Conservation (phyloP, 2,797 vertebrate genomes). For the Gallinago nigripennis region DNA sequence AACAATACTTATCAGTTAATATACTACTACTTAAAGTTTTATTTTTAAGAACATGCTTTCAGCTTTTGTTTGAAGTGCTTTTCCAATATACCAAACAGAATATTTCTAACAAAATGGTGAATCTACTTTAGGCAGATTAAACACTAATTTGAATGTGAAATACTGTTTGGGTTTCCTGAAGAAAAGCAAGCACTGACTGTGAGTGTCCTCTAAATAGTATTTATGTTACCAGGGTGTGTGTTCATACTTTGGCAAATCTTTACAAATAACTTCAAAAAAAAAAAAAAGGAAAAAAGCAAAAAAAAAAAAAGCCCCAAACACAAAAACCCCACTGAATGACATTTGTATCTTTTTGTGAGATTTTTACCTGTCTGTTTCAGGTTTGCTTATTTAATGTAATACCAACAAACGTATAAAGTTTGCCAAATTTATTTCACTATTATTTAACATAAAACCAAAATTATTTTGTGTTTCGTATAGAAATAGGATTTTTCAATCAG, state of each 20-base stretch:
- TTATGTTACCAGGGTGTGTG: conserved; percentile 24
- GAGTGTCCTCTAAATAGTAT: conserved; percentile 31
- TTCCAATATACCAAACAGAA: background rate
- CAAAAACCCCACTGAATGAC: background rate
- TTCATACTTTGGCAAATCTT: background rate
- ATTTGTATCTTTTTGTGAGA: background rate
- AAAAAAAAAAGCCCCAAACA: too few species aligned
- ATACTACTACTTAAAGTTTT: conserved; percentile 11
- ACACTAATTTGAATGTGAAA: conserved; percentile 54
- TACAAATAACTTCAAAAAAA: background rate
- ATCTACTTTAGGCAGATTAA: background rate
- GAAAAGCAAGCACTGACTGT: conserved; percentile 32
- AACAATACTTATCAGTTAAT: conserved; percentile 26
- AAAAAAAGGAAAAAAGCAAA: too few species aligned
- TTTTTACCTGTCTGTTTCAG: background rate
- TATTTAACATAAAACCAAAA: background rate
- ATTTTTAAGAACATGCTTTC: conserved; percentile 57
- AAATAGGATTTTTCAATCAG: background rate
- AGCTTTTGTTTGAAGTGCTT: conserved; percentile 45
- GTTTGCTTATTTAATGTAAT: background rate
- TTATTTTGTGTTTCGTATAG: background rate
- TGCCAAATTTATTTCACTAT: background rate
- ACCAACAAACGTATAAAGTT: background rate
- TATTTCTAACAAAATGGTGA: background rate
- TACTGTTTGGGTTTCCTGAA: conserved; percentile 1